Evolutionary conservation across 1,140 invertebrate species (phyloP).

Genomic region (Drosophila bocki): DNA sequence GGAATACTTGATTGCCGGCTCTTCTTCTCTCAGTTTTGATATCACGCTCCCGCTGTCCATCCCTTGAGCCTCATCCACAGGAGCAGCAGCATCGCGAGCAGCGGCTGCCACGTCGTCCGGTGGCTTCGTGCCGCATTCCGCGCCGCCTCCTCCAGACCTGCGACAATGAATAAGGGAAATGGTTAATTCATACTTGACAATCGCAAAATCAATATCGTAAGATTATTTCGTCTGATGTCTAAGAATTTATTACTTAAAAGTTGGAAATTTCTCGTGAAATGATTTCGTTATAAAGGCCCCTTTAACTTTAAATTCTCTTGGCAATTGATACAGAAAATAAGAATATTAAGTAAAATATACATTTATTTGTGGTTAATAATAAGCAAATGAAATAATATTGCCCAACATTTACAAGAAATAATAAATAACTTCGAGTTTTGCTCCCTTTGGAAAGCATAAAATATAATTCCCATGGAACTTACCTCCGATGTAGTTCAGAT

Average conservation of each 20-base stretch:
- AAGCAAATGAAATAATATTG: neutral
- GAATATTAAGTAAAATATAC: neutral
- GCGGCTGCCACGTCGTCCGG: constrained; percentile 25
- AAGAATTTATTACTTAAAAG: neutral
- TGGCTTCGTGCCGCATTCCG: constrained; percentile 46
- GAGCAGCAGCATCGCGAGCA: constrained; percentile 25
- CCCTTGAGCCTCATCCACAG: constrained; percentile 32
- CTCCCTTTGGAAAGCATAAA: neutral
- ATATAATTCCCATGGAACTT: constrained; percentile 26
- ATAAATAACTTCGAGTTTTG: neutral
- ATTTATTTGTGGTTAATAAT: neutral
- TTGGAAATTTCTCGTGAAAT: neutral
- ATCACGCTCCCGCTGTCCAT: constrained; percentile 62
- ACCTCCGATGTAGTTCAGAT: constrained; percentile 82
- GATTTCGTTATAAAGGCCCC: too few species aligned
- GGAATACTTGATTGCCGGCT: constrained; percentile 80
- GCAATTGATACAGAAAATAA: neutral
- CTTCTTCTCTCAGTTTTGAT: constrained; percentile 69
- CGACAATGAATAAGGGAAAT: neutral
- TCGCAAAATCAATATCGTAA: neutral
- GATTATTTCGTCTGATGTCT: neutral
- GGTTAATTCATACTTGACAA: neutral
- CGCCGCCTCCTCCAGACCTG: constrained; percentile 69
- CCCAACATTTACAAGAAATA: neutral
- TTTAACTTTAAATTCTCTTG: neutral